phyloP scores from a whole-genome alignment of 2,888 invertebrate species.

The Leucania comma region DNA sequence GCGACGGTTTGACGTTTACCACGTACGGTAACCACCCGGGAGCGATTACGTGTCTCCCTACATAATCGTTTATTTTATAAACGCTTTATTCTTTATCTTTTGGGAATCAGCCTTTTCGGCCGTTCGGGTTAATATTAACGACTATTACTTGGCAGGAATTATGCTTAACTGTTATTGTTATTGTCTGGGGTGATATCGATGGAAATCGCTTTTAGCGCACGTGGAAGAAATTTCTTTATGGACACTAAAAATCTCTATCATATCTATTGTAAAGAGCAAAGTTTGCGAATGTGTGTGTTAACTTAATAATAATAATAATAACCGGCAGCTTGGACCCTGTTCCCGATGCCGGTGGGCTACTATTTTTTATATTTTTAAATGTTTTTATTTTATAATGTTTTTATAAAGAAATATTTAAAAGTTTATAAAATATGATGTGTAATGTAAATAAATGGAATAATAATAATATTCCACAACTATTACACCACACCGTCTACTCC shows the following conservation, averaged over 20 bases:
- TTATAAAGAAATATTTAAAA: too few relatives aligned
- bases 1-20: slow-evolving; percentile 61
- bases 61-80: slow-evolving; percentile 57
- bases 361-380: too few relatives aligned
- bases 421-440: too few relatives aligned
- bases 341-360: too few relatives aligned
- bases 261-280: too few relatives aligned
- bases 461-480: too few relatives aligned
- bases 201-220: slow-evolving; percentile 5
- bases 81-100: slow-evolving; percentile 53
- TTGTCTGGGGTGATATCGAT: slow-evolving; percentile 27
- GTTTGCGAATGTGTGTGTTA: too few relatives aligned
- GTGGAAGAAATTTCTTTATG: slow-evolving; percentile 18
- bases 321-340: too few relatives aligned
- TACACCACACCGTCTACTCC: too few relatives aligned
- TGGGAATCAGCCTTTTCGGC: slow-evolving; percentile 42
- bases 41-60: slow-evolving; percentile 53
- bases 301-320: too few relatives aligned
- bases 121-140: slow-evolving; percentile 45
- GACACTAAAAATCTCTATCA: not conserved
- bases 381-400: too few relatives aligned
- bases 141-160: slow-evolving; percentile 42
- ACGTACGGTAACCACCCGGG: slow-evolving; percentile 51
- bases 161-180: slow-evolving; percentile 32
- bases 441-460: too few relatives aligned